Evolutionary conservation across 2,797 vertebrate species (phyloP), one percentile per base, ranked within the genome.

Genomic region (Geotrypetes seraphini): DNA sequence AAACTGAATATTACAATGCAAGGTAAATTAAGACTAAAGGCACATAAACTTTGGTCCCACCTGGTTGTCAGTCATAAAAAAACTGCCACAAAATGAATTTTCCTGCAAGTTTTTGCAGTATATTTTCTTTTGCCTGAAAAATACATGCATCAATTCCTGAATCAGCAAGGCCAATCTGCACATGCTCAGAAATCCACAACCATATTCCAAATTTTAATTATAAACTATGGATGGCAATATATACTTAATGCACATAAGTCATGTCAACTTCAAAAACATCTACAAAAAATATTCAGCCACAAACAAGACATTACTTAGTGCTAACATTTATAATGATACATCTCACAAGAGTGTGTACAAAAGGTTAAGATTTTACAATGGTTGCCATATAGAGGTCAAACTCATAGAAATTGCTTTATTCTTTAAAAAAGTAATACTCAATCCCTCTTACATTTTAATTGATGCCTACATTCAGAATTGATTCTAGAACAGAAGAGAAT

Each of bases 21-120:
- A 86, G 80, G 81, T 79, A 79, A 86, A 86, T 87, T 84, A 92
- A 93, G 86, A 87, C 89, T 88, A 85, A 93, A 96, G 94, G 92
- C 92, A 97, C 93, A 87, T 85, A 86, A 87, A 92, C 87, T 91
- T 98, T 97, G 93, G 93, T 96, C 93, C 92, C 82, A 90, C 86
- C 73, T 84, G 85, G 81, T 81, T 86, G 78, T 83, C 89, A 83
- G 84, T 84, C 83, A 73, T 59, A 19, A 79, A 70, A 73, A 80
- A 85, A 91, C 85, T 72, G 83, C 75, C 83, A 87, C 75, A 76
- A 71, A 74, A 85, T 73, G 68, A 78, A 66, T 73, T 69, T 84
- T 81, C 82, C 84, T 86, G 85, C 85, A 81, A 78, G 58, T 54
- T 38, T 69, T 63, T 58, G 73, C 73, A 79, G 78, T 77, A 78